Conservation (phyloP, 2,888 invertebrate genomes). For the Metalampra italica region DNA sequence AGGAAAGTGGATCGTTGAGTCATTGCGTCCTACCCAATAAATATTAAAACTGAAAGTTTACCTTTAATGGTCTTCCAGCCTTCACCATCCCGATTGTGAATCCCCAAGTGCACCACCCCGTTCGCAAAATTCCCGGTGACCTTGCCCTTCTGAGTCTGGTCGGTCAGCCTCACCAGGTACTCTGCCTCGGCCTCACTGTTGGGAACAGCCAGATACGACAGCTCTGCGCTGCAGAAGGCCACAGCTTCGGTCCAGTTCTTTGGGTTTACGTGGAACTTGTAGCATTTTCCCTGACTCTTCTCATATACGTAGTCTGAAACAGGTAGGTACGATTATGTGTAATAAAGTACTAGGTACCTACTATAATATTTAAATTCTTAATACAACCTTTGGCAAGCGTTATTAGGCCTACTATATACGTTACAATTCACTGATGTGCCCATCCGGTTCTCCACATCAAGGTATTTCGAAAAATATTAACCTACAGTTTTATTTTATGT, state of each 20-base stretch:
- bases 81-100: conserved; percentile 23
- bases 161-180: conserved; percentile 34
- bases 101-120: conserved; percentile 19
- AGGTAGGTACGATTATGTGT: no score
- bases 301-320: conserved; percentile 47
- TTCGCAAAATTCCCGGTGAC: conserved; percentile 25
- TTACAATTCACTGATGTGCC: no score
- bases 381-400: no score
- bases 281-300: conserved; percentile 39
- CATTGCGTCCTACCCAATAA: no score
- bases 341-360: no score
- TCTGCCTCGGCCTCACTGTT: conserved; percentile 44
- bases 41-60: no score
- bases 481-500: no score
- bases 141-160: conserved; percentile 30
- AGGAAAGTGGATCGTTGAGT: no score
- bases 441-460: no score
- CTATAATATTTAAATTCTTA: no score
- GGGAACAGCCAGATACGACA: conserved; percentile 48
- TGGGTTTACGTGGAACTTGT: conserved; percentile 51
- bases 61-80: conserved; percentile 46
- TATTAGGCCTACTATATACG: no score
- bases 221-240: conserved; percentile 43
- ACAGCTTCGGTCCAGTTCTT: conserved; percentile 52
- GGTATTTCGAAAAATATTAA: no score